phyloP scores from a whole-genome alignment of 2,113 vertebrate species.

The Artemisiospiza belli region DNA sequence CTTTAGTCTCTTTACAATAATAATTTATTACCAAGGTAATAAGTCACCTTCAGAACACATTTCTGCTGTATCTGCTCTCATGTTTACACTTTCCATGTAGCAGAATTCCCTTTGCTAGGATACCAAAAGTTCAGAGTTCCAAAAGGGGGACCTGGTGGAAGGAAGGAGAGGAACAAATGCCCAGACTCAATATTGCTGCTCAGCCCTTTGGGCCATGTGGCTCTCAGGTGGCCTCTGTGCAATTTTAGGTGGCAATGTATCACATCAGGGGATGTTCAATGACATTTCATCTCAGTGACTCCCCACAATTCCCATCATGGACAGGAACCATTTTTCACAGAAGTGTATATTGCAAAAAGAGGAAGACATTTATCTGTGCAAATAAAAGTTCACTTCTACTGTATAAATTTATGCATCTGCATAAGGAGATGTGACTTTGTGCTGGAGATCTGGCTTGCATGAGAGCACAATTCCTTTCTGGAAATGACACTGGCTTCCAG shows the following conservation, averaged over 20 bases:
- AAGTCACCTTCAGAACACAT: neutral
- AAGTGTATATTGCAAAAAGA: neutral
- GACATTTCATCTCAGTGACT: neutral
- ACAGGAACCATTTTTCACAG: neutral
- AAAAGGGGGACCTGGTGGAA: neutral
- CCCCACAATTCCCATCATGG: neutral
- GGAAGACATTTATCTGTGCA: neutral
- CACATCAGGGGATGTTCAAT: neutral
- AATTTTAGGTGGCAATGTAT: neutral
- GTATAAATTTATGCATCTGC: neutral
- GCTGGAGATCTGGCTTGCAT: neutral
- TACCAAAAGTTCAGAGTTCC: neutral
- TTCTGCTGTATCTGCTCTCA: neutral
- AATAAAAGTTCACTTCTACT: neutral
- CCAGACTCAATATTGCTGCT: rapidly evolving
- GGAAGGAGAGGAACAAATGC: neutral
- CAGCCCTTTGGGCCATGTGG: neutral
- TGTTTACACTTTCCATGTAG: neutral
- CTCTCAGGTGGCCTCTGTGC: neutral
- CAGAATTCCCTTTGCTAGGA: neutral
- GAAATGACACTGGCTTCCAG: neutral
- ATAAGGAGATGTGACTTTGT: rapidly evolving
- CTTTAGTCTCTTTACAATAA: neutral
- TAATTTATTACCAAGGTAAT: neutral
- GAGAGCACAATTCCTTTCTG: neutral